These are phyloP conservation scores for Grus americana DNA, from an alignment of 2,113 vertebrate genomes.

Conservation along the genomic window DNA sequence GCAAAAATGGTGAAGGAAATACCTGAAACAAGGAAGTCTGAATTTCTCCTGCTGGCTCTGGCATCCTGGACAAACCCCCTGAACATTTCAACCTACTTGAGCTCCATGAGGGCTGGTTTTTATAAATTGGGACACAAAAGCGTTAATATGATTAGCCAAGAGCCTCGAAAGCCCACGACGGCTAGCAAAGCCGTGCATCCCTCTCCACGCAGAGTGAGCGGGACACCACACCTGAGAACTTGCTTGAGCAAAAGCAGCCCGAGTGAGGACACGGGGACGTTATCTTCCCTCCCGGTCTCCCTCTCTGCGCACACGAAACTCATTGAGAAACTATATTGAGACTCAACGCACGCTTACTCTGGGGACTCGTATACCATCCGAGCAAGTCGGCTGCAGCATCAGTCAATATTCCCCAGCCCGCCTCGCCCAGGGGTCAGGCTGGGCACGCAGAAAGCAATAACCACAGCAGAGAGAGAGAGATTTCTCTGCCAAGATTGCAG, in stretches of 20 bases:
- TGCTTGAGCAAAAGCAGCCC: fast-evolving
- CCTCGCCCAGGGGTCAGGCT: not conserved
- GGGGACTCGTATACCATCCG: fast-evolving
- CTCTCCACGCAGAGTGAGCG: fast-evolving
- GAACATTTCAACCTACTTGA: not conserved
- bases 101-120: fast-evolving
- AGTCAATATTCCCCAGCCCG: not conserved
- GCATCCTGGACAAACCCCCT: not conserved
- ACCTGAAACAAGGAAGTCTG: not conserved
- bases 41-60: not conserved
- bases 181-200: not conserved
- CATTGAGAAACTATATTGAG: not conserved
- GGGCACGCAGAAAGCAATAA: not conserved
- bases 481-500: not conserved
- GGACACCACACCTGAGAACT: fast-evolving
- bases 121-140: not conserved
- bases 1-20: not conserved
- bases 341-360: not conserved
- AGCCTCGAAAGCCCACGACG: not conserved
- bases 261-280: not conserved
- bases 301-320: not conserved
- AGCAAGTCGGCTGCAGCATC: not conserved
- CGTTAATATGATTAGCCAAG: too few species aligned
- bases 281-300: not conserved
- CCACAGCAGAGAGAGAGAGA: not conserved